Evolutionary conservation across 2,888 invertebrate genomes (phyloP).

Genomic region (Drosophila helvetica): DNA sequence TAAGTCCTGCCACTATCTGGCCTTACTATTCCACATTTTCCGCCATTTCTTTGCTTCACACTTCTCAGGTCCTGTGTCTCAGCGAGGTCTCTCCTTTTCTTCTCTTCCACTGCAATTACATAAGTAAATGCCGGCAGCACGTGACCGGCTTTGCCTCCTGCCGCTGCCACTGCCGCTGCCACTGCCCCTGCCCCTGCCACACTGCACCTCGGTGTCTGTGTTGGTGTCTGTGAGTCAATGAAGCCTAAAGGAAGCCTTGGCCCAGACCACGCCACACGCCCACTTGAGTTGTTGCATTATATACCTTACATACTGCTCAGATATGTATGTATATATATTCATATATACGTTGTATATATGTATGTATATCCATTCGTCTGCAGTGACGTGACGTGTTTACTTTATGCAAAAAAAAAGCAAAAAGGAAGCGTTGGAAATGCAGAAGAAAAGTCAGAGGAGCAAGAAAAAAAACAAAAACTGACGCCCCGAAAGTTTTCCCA

Average conservation of each 20-base stretch:
- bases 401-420: constrained; percentile 44
- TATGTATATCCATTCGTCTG: constrained; percentile 37
- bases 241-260: constrained; percentile 60
- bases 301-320: constrained; percentile 9
- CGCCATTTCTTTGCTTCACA: background rate
- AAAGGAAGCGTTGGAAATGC: background rate
- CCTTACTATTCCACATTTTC: constrained; percentile 8
- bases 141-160: constrained; percentile 23
- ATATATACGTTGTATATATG: background rate
- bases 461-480: too few species aligned
- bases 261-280: constrained; percentile 28
- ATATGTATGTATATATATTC: constrained; percentile 18
- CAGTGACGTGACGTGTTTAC: constrained; percentile 63
- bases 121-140: constrained; percentile 61
- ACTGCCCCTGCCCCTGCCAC: too few species aligned
- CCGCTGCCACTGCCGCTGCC: background rate
- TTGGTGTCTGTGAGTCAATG: constrained; percentile 35
- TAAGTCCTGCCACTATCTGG: background rate
- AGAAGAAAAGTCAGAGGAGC: constrained; percentile 45
- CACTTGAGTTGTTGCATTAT: constrained; percentile 16
- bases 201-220: constrained; percentile 34
- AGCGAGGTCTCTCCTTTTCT: constrained; percentile 39
- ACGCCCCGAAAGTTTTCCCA: constrained; percentile 31
- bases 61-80: constrained; percentile 1
- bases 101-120: constrained; percentile 53